phyloP scores from a whole-genome alignment of 2,797 vertebrate genomes.

The Dermochelys coriacea region DNA sequence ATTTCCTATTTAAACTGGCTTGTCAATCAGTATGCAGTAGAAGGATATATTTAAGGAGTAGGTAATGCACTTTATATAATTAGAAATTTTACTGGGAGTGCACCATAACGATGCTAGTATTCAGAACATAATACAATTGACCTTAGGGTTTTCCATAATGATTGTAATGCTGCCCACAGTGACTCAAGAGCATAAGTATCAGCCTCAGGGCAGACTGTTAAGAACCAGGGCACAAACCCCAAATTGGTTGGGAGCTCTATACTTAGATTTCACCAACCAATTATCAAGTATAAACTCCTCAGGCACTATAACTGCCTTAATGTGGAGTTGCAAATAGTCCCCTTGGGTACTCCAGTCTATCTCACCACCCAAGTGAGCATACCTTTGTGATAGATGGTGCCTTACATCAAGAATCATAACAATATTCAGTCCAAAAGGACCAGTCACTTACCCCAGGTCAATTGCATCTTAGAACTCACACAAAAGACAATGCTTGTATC shows the following conservation, averaged over 20 bases:
- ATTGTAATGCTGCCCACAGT: background rate
- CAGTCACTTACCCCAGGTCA: background rate
- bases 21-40: slow-evolving; percentile 11
- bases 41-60: slow-evolving; percentile 14
- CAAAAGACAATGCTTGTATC: background rate
- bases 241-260: background rate
- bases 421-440: background rate
- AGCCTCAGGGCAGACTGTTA: background rate
- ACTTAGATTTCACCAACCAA: background rate
- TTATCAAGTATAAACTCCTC: background rate
- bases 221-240: background rate
- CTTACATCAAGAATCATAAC: background rate
- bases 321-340: background rate
- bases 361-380: background rate
- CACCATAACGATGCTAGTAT: background rate
- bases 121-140: slow-evolving; percentile 20
- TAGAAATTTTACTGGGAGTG: slow-evolving; percentile 6
- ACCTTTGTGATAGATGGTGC: background rate
- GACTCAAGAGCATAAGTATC: background rate
- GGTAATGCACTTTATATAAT: background rate
- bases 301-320: background rate
- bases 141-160: background rate
- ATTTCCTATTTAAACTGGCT: slow-evolving; percentile 50
- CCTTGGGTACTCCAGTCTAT: too few relatives aligned
- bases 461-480: background rate